Conservation (phyloP, 2,888 invertebrate genomes). For the Drosophila demipolita region DNA sequence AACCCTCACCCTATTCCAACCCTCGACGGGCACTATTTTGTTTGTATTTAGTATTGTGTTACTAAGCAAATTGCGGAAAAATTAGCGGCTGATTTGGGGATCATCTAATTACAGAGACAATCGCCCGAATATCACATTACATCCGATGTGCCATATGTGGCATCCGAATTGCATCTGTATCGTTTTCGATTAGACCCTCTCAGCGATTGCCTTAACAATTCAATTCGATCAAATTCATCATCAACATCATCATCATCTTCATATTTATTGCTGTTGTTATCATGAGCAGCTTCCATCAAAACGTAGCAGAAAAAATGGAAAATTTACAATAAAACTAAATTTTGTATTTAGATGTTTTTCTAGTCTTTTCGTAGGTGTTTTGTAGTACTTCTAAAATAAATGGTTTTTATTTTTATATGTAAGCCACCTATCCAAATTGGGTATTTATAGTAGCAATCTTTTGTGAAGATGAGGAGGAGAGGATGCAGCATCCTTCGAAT, state of each 20-base stretch:
- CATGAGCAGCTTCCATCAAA: not conserved
- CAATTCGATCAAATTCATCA: conserved; percentile 4
- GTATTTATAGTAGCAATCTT: no score
- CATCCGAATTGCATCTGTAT: conserved; percentile 63
- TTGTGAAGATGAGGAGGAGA: no score
- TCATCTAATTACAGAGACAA: conserved; percentile 84
- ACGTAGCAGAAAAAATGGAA: not conserved
- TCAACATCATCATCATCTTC: conserved; percentile 5
- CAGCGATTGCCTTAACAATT: conserved; percentile 25
- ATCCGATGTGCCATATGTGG: conserved; percentile 65
- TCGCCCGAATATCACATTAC: conserved; percentile 71
- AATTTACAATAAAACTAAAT: not conserved
- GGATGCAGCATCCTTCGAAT: no score
- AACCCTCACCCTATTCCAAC: conserved; percentile 27
- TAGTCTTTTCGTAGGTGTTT: no score
- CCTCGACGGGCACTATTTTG: conserved; percentile 63
- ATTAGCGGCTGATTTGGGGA: conserved; percentile 86
- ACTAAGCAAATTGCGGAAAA: conserved; percentile 86
- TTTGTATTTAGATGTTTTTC: not conserved
- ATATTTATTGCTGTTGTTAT: conserved; percentile 15
- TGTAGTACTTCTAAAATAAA: no score
- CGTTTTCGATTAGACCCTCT: conserved; percentile 54
- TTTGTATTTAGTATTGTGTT: conserved; percentile 85
- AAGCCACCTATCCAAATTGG: no score
- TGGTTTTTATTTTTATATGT: no score